These are phyloP conservation scores for Cantharis nigra DNA, from an alignment of 2,888 invertebrate genomes.

Conservation along the genomic window DNA sequence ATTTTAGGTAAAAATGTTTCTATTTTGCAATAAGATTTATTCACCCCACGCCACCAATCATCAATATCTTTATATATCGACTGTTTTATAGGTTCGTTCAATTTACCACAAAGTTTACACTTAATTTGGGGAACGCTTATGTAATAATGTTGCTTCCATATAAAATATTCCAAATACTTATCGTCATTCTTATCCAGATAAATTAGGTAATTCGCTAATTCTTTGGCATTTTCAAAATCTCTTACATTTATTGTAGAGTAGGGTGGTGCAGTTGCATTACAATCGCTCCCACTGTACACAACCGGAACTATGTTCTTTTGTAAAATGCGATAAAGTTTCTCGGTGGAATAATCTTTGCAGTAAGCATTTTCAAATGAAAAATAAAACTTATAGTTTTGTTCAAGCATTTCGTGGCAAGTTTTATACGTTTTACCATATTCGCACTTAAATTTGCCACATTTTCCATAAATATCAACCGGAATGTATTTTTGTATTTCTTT, in stretches of 20 bases:
- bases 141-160: constrained; percentile 30
- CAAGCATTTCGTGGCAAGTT: constrained; percentile 44
- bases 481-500: constrained; percentile 61
- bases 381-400: constrained; percentile 41
- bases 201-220: constrained; percentile 28
- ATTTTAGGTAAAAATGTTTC: constrained; percentile 7
- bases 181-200: constrained; percentile 18
- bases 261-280: constrained; percentile 27
- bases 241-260: constrained; percentile 30
- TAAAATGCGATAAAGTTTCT: constrained; percentile 31
- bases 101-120: constrained; percentile 24
- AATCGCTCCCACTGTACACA: constrained; percentile 33
- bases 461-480: constrained; percentile 67
- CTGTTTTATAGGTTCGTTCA: constrained; percentile 13
- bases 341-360: constrained; percentile 35
- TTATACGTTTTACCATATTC: too few relatives aligned
- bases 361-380: constrained; percentile 35
- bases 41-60: constrained; percentile 16
- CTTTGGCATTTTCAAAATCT: constrained; percentile 20
- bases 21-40: background rate
- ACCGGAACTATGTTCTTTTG: constrained; percentile 28
- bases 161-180: too few relatives aligned
- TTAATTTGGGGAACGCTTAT: background rate
- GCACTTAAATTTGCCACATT: constrained; percentile 56
- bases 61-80: constrained; percentile 12